phyloP scores from a whole-genome alignment of 2,888 invertebrate species.

The Matsumyia berberina region DNA sequence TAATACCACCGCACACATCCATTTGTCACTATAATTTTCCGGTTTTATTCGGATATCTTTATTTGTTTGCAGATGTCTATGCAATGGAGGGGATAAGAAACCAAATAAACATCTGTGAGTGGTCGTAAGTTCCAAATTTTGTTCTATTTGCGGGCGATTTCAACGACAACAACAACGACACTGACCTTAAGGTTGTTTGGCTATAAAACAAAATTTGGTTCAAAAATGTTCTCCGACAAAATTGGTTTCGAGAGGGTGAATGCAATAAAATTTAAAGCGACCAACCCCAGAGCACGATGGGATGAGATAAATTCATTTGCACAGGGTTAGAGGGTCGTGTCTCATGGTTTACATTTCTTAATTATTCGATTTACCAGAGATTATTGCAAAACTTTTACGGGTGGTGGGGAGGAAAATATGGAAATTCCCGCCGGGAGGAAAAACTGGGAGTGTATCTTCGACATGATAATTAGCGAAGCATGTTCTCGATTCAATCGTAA shows the following conservation, averaged over 20 bases:
- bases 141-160: not conserved
- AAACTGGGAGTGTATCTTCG: conserved; percentile 19
- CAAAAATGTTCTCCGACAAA: conserved; percentile 28
- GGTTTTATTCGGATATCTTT: conserved; percentile 46
- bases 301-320: conserved; percentile 28
- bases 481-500: conserved; percentile 38
- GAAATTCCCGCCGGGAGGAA: not conserved
- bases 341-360: conserved; percentile 51
- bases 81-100: conserved; percentile 23
- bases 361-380: conserved; percentile 66
- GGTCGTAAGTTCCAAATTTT: conserved; percentile 39
- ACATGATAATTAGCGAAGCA: conserved; percentile 55
- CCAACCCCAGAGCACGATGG: no score
- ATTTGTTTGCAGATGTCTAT: conserved; percentile 1
- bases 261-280: conserved; percentile 43
- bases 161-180: no score
- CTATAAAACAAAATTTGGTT: conserved; percentile 53
- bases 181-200: conserved; percentile 16
- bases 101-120: conserved; percentile 59
- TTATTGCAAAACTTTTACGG: conserved; percentile 59
- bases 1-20: conserved; percentile 28
- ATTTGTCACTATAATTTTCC: conserved; percentile 70
- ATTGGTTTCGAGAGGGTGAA: not conserved
- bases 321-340: conserved; percentile 9
- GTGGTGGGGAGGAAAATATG: conserved; percentile 3